Conservation (phyloP, 2,888 invertebrate species). For the Rugalucina vietnamica region DNA sequence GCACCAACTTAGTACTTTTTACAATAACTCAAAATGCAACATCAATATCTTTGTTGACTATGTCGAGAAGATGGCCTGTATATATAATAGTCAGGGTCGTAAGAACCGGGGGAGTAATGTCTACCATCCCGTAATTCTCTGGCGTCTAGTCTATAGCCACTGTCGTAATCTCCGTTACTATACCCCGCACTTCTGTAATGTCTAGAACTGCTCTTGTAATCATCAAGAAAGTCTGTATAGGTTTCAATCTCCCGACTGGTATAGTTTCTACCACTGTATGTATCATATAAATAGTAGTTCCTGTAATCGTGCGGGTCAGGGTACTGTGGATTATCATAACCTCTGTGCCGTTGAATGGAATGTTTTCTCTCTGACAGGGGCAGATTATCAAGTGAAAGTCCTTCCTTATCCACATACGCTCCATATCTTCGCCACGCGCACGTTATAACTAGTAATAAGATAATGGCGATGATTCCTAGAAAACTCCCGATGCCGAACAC, state of each 20-base stretch:
- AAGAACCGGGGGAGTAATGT: not conserved
- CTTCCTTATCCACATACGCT: constrained; percentile 32
- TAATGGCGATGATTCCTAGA: constrained; percentile 29
- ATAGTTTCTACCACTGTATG: not conserved
- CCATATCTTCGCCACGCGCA: constrained; percentile 50
- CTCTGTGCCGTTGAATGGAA: not conserved
- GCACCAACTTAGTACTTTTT: too few relatives aligned
- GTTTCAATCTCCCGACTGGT: not conserved
- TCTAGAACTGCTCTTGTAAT: not conserved
- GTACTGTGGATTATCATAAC: constrained; percentile 32
- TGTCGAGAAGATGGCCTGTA: constrained; percentile 50
- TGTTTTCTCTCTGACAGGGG: constrained; percentile 44
- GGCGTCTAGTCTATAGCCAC: too few relatives aligned
- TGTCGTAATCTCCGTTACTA: not conserved
- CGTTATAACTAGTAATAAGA: constrained; percentile 41
- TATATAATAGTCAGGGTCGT: constrained; percentile 37
- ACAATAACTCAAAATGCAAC: too few relatives aligned
- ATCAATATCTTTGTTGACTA: too few relatives aligned
- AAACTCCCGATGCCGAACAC: constrained; percentile 52
- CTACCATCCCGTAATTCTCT: constrained; percentile 10
- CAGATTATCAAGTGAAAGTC: constrained; percentile 18
- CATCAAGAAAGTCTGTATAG: not conserved
- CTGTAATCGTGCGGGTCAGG: not conserved
- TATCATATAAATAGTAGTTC: not conserved
- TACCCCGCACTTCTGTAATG: constrained; percentile 12